Evolutionary conservation across 2,113 vertebrate genomes (phyloP).

Genomic region (Zosterops borbonicus): DNA sequence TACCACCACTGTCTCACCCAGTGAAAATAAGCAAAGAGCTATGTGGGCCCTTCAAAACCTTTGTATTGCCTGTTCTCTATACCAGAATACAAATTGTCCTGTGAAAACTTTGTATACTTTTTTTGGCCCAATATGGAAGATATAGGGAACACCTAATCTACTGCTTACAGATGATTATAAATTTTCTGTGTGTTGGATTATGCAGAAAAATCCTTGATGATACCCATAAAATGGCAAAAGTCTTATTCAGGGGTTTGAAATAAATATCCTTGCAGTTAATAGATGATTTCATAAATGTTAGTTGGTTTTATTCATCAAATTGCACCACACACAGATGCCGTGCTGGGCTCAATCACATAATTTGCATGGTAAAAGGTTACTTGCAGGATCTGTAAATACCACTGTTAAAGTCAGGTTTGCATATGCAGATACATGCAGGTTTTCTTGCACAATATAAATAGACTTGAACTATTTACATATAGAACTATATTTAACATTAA

Average conservation of each 20-base stretch:
- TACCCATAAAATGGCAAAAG: not conserved
- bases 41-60: not conserved
- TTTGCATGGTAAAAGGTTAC: not conserved
- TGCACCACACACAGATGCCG: not conserved
- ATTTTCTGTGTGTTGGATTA: not conserved
- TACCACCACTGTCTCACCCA: not conserved
- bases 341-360: not conserved
- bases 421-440: not conserved
- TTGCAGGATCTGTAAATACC: not conserved
- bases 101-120: not conserved
- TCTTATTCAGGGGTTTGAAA: not conserved
- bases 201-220: not conserved
- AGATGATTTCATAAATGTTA: not conserved
- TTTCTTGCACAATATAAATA: not conserved
- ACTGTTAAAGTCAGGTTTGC: not conserved
- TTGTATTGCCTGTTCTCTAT: not conserved
- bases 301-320: not conserved
- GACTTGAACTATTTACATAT: not conserved
- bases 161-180: accelerated
- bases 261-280: not conserved
- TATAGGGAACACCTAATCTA: accelerated
- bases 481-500: not conserved
- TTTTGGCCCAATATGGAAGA: not conserved
- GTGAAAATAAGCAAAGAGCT: not conserved
- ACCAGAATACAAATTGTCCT: not conserved